Evolutionary conservation across 1,140 invertebrate species (phyloP), one percentile per base, ranked within the genome.

Genomic region (Battus philenor): DNA sequence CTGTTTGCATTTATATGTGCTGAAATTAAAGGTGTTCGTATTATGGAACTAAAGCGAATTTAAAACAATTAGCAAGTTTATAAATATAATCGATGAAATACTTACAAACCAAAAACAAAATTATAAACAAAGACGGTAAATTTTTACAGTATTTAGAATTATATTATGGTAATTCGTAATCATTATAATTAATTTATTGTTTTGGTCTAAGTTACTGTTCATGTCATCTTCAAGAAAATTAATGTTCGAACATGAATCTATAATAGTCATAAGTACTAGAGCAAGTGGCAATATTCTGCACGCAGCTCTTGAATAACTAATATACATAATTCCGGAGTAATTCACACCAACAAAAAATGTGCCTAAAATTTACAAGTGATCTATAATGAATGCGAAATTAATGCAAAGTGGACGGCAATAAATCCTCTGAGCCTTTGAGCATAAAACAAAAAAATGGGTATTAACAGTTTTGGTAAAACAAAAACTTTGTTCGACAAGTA

Each of bases 361-460:
- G 13, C 13, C 22, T 29, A 29, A 55, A n/a, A 55, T 46, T 50
- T 44, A 36, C 65, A 56, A 59, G 58, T 68, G 63, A 68, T 63
- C 60, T 68, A 69, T 77, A 75, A 83, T 79, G 64, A 78, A 83
- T 83, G 67, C 50, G 67, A 74, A 79, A 83, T 80, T 79, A 79
- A 83, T 83, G 68, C 73, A 70, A 78, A 79, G 65, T 74, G 67
- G 62, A 20, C 18, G 18, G 57, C 68, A 57, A 72, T 82, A 78
- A 81, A 81, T 81, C 70, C 72, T 61, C 38, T 34, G 67, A 58
- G 68, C 49, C 73, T 77, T 67, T 34, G 50, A 62, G 63, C 59
- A 76, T 74, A 78, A 79, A 72, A 76, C 78, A 68, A 82, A 82
- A 82, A 82, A 80, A 75, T 69, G 60, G 55, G 60, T 74, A 74